phyloP scores from a whole-genome alignment of 2,888 invertebrate species.

The Cataglyphis rosenhaueri region DNA sequence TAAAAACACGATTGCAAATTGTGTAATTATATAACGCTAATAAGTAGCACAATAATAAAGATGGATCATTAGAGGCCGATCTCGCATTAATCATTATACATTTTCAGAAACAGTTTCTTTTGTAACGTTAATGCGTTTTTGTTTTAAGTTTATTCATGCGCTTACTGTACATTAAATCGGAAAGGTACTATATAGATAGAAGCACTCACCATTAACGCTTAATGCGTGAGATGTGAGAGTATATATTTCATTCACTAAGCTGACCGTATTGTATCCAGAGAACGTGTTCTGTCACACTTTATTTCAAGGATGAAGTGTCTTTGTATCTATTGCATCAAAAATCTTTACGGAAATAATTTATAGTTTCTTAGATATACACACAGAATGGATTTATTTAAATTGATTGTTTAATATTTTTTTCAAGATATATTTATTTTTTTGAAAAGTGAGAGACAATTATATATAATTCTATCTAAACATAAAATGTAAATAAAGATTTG shows the following conservation, averaged over 20 bases:
- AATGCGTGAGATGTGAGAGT: slow-evolving; percentile 9
- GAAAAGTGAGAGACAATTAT: neutral
- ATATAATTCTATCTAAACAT: neutral
- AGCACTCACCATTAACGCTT: slow-evolving; percentile 16
- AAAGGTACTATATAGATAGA: slow-evolving; percentile 13
- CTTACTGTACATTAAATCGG: slow-evolving; percentile 14
- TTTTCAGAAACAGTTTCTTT: slow-evolving; percentile 10
- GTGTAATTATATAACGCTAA: neutral
- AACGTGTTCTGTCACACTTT: slow-evolving; percentile 33
- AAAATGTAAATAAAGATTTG: neutral
- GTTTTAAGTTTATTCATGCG: slow-evolving; percentile 25
- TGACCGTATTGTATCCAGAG: slow-evolving; percentile 26
- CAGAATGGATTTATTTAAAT: neutral
- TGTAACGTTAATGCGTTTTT: slow-evolving; percentile 26
- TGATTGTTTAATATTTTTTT: neutral
- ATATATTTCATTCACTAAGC: slow-evolving; percentile 23
- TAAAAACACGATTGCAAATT: neutral
- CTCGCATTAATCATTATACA: neutral
- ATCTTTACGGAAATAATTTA: neutral
- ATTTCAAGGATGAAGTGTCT: neutral
- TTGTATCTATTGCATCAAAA: neutral
- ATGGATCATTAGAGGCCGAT: neutral
- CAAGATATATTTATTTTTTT: neutral
- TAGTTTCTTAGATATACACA: neutral
- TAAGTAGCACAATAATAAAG: neutral